phyloP scores from a whole-genome alignment of 2,113 vertebrate species.

The Marcusenius ussheri region DNA sequence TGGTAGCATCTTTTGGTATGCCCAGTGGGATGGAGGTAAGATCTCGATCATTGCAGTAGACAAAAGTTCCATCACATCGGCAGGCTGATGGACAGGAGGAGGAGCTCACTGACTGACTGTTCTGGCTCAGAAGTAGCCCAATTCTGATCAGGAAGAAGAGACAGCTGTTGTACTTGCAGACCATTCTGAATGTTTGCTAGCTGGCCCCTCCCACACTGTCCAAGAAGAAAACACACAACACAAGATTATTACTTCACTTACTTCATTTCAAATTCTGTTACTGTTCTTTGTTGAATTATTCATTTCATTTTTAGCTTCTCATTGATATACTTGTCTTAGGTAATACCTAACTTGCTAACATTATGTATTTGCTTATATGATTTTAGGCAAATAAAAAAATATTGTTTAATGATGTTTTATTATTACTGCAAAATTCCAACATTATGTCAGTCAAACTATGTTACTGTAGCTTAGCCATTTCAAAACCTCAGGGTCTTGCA shows the following conservation, averaged over 20 bases:
- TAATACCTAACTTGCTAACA: neutral
- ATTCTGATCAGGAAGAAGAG: constrained; percentile 83
- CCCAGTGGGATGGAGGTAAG: constrained; percentile 93
- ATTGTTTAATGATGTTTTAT: neutral
- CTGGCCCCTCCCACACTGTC: constrained; percentile 62
- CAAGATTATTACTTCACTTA: constrained; percentile 40
- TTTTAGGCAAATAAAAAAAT: neutral
- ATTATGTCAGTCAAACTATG: neutral
- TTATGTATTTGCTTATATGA: neutral
- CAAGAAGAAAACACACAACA: constrained; percentile 56
- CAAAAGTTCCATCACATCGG: constrained; percentile 92
- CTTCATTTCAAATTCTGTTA: neutral
- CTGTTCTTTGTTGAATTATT: neutral
- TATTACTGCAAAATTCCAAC: neutral
- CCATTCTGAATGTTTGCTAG: constrained; percentile 74
- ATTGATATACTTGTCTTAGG: neutral
- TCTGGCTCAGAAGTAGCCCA: constrained; percentile 81
- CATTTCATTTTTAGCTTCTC: neutral
- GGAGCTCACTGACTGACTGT: constrained; percentile 73
- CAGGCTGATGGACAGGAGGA: constrained; percentile 85
- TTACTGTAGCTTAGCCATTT: neutral
- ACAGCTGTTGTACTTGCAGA: constrained; percentile 80
- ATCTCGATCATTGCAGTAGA: constrained; percentile 97
- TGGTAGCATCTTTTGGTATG: constrained; percentile 90
- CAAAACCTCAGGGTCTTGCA: neutral